A percentile compares a stretch with the other conserved stretches of the same genome.
phyloP scores from a whole-genome alignment of 1,140 invertebrate species.

The Gryon sp. region DNA sequence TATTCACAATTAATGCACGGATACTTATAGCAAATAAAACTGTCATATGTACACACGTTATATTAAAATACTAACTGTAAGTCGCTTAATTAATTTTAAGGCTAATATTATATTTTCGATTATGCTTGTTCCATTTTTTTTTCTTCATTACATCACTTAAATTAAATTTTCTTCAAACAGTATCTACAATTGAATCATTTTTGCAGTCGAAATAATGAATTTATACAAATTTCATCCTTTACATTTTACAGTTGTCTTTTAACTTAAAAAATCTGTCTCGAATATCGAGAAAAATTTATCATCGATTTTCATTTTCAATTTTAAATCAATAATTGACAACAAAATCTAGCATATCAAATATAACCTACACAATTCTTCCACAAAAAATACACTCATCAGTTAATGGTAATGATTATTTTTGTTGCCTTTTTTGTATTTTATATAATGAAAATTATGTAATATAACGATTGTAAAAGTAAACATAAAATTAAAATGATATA shows the following conservation, averaged over 20 bases:
- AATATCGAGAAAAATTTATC: conserved; percentile 10
- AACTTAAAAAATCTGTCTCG: conserved; percentile 3
- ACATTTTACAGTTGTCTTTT: too few relatives aligned
- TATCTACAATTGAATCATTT: conserved; percentile 25
- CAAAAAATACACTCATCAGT: conserved; percentile 11
- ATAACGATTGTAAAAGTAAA: too few relatives aligned
- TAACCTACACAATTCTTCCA: background rate
- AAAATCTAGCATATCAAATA: too few relatives aligned
- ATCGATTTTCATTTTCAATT: background rate
- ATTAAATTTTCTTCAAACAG: conserved; percentile 12
- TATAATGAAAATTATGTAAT: too few relatives aligned
- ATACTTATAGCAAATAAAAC: conserved; percentile 42
- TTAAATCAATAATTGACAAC: background rate
- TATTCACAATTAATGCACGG: conserved; percentile 54
- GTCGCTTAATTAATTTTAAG: conserved; percentile 29
- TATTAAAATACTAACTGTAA: conserved; percentile 43
- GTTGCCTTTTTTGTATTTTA: too few relatives aligned
- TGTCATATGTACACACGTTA: conserved; percentile 63
- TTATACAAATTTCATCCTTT: conserved; percentile 11
- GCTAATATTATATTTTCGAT: conserved; percentile 28
- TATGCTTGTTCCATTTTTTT: background rate
- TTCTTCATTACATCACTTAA: background rate
- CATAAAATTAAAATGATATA: too few relatives aligned
- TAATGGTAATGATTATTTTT: too few relatives aligned
- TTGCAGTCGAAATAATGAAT: conserved; percentile 7